phyloP scores from a whole-genome alignment of 2,113 vertebrate genomes.

The rabbit (Oryctolagus cuniculus) region DNA sequence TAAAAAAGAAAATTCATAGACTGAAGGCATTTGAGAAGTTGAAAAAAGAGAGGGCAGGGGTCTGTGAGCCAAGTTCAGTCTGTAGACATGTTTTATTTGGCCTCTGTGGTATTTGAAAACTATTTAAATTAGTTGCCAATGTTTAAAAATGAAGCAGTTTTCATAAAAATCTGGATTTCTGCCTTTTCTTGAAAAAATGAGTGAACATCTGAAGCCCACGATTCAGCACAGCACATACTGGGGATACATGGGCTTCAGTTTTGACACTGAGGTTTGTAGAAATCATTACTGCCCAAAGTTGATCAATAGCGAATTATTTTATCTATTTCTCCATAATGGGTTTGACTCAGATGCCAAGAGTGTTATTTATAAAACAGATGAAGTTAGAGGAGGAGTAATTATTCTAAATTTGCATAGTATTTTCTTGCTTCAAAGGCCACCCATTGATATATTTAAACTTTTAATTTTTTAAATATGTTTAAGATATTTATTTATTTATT shows the following conservation, averaged over 20 bases:
- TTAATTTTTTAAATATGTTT: background rate
- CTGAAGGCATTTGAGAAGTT: slow-evolving; percentile 73
- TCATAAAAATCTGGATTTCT: slow-evolving; percentile 67
- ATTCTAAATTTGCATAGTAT: background rate
- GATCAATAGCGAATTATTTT: slow-evolving; percentile 57
- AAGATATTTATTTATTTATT: no score
- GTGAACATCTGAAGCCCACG: background rate
- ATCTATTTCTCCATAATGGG: slow-evolving; percentile 59
- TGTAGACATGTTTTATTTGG: slow-evolving; percentile 81
- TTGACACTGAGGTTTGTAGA: background rate
- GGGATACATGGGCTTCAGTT: background rate
- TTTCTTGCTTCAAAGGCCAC: slow-evolving; percentile 45
- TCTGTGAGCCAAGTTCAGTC: slow-evolving; percentile 72
- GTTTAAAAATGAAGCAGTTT: slow-evolving; percentile 58
- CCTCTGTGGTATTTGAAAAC: slow-evolving; percentile 73
- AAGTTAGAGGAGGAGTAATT: background rate
- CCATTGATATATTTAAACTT: slow-evolving; percentile 16
- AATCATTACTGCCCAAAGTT: slow-evolving; percentile 52
- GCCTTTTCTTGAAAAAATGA: slow-evolving; percentile 32
- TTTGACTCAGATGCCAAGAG: slow-evolving; percentile 1
- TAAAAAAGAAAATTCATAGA: slow-evolving; percentile 67
- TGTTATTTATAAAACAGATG: slow-evolving; percentile 40
- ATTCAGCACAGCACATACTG: background rate
- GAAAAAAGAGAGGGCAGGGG: slow-evolving; percentile 56
- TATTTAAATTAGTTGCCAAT: slow-evolving; percentile 73